Evolutionary conservation across 1,140 invertebrate species (phyloP).

Genomic region (Drosophila cardini): DNA sequence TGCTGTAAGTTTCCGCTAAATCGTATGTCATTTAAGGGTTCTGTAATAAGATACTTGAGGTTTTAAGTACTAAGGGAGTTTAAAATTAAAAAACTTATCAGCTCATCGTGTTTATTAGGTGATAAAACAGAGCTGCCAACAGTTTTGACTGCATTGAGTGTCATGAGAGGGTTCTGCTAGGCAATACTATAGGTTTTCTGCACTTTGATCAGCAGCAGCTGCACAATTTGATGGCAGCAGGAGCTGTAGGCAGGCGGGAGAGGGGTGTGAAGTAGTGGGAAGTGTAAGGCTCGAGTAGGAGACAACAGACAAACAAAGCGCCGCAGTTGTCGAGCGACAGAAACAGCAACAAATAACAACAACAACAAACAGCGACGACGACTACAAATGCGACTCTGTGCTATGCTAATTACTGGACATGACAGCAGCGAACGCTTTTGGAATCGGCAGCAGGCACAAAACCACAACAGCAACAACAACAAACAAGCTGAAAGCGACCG

Average conservation of each 20-base stretch:
- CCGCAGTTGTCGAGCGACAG: slow-evolving; percentile 66
- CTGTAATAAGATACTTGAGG: background rate
- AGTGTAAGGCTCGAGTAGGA: background rate
- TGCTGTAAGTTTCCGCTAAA: background rate
- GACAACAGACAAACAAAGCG: slow-evolving; percentile 63
- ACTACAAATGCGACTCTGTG: slow-evolving; percentile 59
- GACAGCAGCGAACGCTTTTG: slow-evolving; percentile 66
- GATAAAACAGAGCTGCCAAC: slow-evolving; percentile 1
- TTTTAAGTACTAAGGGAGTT: background rate
- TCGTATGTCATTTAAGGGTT: slow-evolving; percentile 4
- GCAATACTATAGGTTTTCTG: background rate
- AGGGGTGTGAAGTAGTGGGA: background rate
- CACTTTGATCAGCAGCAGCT: slow-evolving; percentile 10
- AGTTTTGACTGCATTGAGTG: background rate
- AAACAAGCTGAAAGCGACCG: slow-evolving; percentile 30
- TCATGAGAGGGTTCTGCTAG: background rate
- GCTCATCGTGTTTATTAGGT: background rate
- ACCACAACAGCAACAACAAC: slow-evolving; percentile 30
- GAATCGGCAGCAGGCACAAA: slow-evolving; percentile 43
- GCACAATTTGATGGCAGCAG: slow-evolving; percentile 25
- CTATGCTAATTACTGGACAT: slow-evolving; percentile 82
- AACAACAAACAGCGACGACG: no score
- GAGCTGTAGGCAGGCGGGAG: background rate
- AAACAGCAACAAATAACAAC: slow-evolving; percentile 35
- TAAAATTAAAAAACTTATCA: slow-evolving; percentile 1